Evolutionary conservation across 2,888 invertebrate genomes (phyloP).

Genomic region (Drosophila setosimentum): DNA sequence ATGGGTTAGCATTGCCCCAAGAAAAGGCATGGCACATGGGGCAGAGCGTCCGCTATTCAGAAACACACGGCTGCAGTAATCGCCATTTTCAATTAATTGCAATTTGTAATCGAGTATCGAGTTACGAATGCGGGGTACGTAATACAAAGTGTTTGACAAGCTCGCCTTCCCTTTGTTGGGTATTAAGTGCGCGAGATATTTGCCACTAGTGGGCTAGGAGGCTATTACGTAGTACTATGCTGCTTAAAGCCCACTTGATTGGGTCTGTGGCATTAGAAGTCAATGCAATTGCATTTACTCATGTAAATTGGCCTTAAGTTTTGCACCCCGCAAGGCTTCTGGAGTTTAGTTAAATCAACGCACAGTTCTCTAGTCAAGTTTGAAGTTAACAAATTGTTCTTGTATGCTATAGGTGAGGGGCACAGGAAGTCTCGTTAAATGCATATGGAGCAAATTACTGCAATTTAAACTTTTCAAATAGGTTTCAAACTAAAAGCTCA

Average conservation of each 20-base stretch:
- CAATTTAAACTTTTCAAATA: slow-evolving; percentile 78
- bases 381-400: background rate
- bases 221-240: background rate
- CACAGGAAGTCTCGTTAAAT: slow-evolving; percentile 15
- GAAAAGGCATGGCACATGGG: background rate
- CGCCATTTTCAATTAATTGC: slow-evolving; percentile 82
- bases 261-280: slow-evolving; percentile 80
- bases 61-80: slow-evolving; percentile 66
- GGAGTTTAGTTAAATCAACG: slow-evolving; percentile 29
- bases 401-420: background rate
- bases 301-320: slow-evolving; percentile 84
- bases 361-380: slow-evolving; percentile 17
- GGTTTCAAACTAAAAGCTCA: slow-evolving; percentile 80
- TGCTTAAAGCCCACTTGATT: slow-evolving; percentile 80
- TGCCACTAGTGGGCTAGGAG: background rate
- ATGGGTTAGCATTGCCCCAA: background rate
- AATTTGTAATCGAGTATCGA: slow-evolving; percentile 82
- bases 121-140: slow-evolving; percentile 62
- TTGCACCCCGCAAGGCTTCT: slow-evolving; percentile 50
- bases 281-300: slow-evolving; percentile 84
- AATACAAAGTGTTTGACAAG: slow-evolving; percentile 55
- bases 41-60: slow-evolving; percentile 24
- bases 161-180: slow-evolving; percentile 24
- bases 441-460: slow-evolving; percentile 63
- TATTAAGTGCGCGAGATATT: slow-evolving; percentile 21